Conservation (phyloP, 2,888 invertebrate genomes). For the Drosophila subquinaria region DNA sequence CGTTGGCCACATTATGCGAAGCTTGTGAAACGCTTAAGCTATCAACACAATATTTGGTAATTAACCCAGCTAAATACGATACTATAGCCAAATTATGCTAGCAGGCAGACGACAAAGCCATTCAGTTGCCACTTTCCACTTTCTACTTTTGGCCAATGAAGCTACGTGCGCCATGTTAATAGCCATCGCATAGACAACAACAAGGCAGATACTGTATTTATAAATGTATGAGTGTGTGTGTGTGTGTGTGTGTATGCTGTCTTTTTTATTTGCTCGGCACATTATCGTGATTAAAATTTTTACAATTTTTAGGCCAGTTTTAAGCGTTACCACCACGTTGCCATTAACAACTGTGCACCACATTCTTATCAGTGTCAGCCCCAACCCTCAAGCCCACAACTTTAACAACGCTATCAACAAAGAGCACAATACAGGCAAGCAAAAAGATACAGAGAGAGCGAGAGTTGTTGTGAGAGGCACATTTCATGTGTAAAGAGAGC, state of each 20-base stretch:
- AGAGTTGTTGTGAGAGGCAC: background rate
- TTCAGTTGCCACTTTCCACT: conserved; percentile 20
- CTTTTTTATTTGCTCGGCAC: conserved; percentile 58
- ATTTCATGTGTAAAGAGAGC: conserved; percentile 5
- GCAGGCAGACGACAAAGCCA: conserved; percentile 31
- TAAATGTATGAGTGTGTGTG: conserved; percentile 1
- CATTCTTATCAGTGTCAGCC: conserved; percentile 69
- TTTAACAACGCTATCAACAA: conserved; percentile 36
- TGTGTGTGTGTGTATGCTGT: conserved; percentile 24
- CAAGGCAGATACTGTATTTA: conserved; percentile 3
- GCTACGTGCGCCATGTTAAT: conserved; percentile 66
- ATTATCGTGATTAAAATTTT: conserved; percentile 81
- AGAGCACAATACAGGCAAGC: conserved; percentile 33
- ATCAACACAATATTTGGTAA: conserved; percentile 81
- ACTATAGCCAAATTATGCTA: conserved; percentile 63
- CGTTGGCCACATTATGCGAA: conserved; percentile 59
- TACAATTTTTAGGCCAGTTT: conserved; percentile 56
- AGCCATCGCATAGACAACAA: conserved; percentile 40
- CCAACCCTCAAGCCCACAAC: conserved; percentile 22
- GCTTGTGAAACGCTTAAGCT: conserved; percentile 71
- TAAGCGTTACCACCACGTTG: conserved; percentile 42
- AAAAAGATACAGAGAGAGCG: background rate
- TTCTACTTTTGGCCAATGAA: conserved; percentile 29
- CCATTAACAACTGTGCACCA: conserved; percentile 69
- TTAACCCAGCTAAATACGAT: conserved; percentile 74